Evolutionary conservation across 2,888 invertebrate genomes (phyloP).

Genomic region (Caenorhabditis macrosperma): DNA sequence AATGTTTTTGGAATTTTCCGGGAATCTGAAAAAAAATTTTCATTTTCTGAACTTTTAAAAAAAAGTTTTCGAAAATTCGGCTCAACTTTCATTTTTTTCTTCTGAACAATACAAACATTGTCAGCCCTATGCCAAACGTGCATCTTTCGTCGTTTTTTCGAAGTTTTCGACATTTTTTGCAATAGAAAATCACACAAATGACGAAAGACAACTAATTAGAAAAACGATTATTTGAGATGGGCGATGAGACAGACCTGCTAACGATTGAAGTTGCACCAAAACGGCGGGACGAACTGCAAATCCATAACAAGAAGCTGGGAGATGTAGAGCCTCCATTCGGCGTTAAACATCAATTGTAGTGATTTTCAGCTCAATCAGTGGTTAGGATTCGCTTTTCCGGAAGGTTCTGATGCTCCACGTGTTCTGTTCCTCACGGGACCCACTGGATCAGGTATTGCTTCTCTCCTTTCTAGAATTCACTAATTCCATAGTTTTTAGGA

Average conservation of each 20-base stretch:
- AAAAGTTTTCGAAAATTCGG: too few species aligned
- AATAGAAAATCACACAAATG: too few species aligned
- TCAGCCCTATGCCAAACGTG: too few species aligned
- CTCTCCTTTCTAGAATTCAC: not conserved
- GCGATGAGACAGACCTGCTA: not conserved
- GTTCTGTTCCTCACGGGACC: conserved; percentile 47
- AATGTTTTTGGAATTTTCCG: not conserved
- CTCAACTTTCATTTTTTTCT: too few species aligned
- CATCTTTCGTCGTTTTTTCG: too few species aligned
- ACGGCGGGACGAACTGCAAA: conserved; percentile 15
- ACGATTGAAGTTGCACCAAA: conserved; percentile 29
- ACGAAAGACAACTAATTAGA: too few species aligned
- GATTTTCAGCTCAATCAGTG: conserved; percentile 18
- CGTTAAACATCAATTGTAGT: not conserved
- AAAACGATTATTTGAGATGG: not conserved
- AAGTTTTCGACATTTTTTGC: too few species aligned
- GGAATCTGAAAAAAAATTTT: not conserved
- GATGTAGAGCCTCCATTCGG: conserved; percentile 18
- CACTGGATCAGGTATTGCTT: conserved; percentile 34
- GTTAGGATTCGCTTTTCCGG: conserved; percentile 9
- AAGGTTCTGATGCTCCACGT: not conserved
- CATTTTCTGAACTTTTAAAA: not conserved
- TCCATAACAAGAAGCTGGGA: conserved; percentile 43
- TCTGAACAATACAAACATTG: too few species aligned
- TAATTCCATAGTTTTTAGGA: too few species aligned